Percentiles rank a stretch among this genome's conserved stretches.
phyloP scores from a whole-genome alignment of 2,113 vertebrate genomes.

The Brachypodius melanocephalos region DNA sequence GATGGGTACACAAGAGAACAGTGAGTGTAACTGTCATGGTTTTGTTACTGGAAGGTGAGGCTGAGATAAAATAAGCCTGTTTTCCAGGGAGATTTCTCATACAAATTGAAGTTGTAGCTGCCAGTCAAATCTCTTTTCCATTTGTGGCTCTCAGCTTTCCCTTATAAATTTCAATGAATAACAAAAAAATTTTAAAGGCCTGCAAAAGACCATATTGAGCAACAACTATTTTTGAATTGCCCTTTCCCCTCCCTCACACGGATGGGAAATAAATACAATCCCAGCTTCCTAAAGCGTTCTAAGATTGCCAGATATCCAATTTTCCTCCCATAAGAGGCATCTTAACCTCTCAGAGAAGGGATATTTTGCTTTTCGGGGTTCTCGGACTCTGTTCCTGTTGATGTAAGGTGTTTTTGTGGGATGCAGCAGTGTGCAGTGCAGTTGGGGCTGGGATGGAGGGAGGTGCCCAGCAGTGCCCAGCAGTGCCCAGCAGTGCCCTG shows the following conservation, averaged over 20 bases:
- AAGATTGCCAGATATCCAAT: background rate
- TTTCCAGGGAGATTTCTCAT: slow-evolving; percentile 22
- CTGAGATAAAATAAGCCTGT: background rate
- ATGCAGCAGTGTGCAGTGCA: background rate
- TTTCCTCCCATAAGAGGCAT: background rate
- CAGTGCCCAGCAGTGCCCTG: background rate
- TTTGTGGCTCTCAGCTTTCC: background rate
- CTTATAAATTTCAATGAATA: slow-evolving; percentile 26
- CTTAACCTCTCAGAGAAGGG: background rate
- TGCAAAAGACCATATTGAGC: background rate
- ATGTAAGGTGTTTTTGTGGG: background rate
- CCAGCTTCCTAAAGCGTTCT: background rate
- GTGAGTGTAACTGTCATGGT: background rate
- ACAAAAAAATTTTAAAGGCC: background rate
- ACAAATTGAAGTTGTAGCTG: slow-evolving; percentile 30
- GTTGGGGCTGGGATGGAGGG: background rate
- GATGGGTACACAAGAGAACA: background rate
- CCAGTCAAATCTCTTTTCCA: slow-evolving; percentile 5
- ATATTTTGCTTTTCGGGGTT: background rate
- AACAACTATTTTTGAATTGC: background rate
- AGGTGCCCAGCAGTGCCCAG: background rate
- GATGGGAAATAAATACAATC: background rate
- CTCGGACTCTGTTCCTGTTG: background rate
- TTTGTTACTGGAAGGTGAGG: background rate
- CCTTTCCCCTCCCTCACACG: background rate